Evolutionary conservation across 2,113 vertebrate genomes (phyloP), one percentile per base, ranked within the genome.

Genomic region (Salvelinus namaycush): DNA sequence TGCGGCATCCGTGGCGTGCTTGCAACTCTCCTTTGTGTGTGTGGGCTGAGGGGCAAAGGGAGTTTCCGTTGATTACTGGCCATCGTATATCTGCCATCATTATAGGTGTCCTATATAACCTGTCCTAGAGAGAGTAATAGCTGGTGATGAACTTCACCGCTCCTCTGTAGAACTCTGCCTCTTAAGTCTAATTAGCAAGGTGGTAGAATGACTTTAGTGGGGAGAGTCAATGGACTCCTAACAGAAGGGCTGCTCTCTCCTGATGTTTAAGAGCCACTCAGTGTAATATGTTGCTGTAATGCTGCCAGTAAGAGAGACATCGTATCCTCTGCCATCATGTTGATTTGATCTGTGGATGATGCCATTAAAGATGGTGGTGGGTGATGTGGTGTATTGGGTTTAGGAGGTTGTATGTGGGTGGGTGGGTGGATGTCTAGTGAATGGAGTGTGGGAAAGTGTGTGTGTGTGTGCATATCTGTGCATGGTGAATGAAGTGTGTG

Each of bases 261-360:
- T 66, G 54, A 22, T 82, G 82, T 82, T 89, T 86, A 87, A 83
- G 70, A 77, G 84, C 60, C 27, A 82, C 67, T 81, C 62, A 83
- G 72, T 79, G 78, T 85, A 77, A 57, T 11, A 7, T 5, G 9
- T 12, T n/a, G 65, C 11, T 8, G 54, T 76, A 79, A 80, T 68
- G 29, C 81, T 83, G 83, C 79, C 44, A 60, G 78, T 69, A 64
- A 76, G 72, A 73, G 59, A 77, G 86, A 82, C 86, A 79, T 73
- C 82, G 85, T 87, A n/a, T 83, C 80, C 70, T 74, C 67, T 78
- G 81, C 75, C 76, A 78, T 85, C 79, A 83, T 75, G 81, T 83
- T 68, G 71, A 82, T 78, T 79, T 88, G 84, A 88, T 89, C 72
- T 74, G 76, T 81, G 86, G 84, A 39, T 79, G 85, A 84, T 87